Conservation (phyloP, 1,140 invertebrate genomes). For the Nasonia vitripennis region DNA sequence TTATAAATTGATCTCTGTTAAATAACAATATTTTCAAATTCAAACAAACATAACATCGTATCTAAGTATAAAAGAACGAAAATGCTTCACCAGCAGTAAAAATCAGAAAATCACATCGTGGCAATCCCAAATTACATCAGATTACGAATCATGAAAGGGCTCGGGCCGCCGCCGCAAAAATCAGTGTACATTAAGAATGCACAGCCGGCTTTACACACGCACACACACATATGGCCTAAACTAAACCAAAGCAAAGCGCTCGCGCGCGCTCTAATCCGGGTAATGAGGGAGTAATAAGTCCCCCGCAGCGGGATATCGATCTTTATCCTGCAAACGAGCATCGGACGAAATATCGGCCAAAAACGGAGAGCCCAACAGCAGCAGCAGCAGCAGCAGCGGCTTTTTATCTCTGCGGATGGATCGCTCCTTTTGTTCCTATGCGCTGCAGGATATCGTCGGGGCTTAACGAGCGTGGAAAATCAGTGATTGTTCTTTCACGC, state of each 20-base stretch:
- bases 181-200: conserved; percentile 5
- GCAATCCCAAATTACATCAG: conserved; percentile 28
- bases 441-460: background rate
- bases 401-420: conserved; percentile 2
- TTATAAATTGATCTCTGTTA: no score
- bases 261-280: conserved; percentile 40
- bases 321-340: conserved; percentile 37
- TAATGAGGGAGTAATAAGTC: conserved; percentile 51
- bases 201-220: background rate
- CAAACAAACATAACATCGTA: no score
- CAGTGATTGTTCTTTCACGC: conserved; percentile 28
- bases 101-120: background rate
- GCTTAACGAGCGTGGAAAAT: conserved; percentile 46
- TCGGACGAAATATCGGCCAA: background rate
- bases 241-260: background rate
- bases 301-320: conserved; percentile 45
- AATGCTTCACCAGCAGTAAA: background rate
- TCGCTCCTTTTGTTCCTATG: conserved; percentile 29
- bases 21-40: no score
- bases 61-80: no score
- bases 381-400: background rate
- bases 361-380: background rate
- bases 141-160: conserved; percentile 43
- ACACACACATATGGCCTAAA: background rate
- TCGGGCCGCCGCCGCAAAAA: background rate